Base-by-base conservation (phyloP, 2,888 invertebrate genomes). In the Harmothoe impar region DNA sequence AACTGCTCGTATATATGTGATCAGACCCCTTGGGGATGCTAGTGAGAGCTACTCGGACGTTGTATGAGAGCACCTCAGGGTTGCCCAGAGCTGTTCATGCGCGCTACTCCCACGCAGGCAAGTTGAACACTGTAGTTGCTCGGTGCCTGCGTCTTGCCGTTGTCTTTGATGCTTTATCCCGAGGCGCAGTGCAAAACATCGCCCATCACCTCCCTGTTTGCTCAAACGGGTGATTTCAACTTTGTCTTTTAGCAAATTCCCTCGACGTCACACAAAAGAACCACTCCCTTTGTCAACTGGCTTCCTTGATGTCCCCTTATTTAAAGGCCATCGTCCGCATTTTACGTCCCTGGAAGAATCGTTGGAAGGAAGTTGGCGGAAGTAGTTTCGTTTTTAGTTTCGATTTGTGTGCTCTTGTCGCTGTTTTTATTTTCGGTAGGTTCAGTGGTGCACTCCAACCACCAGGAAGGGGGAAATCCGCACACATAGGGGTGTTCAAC, bases 171-270 rank as follows among this genome's bases (percentile, higher is more conserved):
- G 72, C 31, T 15, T 25, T 29, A 29, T 29, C 72, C 72, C 29
- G n/a, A 72, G 31, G 72, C 72, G 72, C 25, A 29, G 29, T n/a
- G 25, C 72, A 72, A 72, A 29, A 29, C 72, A 72, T 72, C 29
- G 15, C 72, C 72, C 72, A 29, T 72, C 72, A 72, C 72, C 72
- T 72, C 72, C 20, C 72, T 29, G 72, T 72, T 72, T 72, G 72
- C 72, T 72, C 72, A 72, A 72, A 72, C 72, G 72, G 31, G 72
- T 29, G 72, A 72, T 72, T 72, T 72, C 72, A 72, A 72, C 72
- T 72, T 72, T 72, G 72, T 72, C 72, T 72, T 72, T 72, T 72
- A 29, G 72, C 72, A 29, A 25, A 72, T 72, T 25, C 72, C 29
- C 62, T 3, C 29, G 72, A 72, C 62, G 31, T 72, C 72, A 15